Evolutionary conservation across 2,888 invertebrate species (phyloP).

Genomic region (Lydus trimaculatus): DNA sequence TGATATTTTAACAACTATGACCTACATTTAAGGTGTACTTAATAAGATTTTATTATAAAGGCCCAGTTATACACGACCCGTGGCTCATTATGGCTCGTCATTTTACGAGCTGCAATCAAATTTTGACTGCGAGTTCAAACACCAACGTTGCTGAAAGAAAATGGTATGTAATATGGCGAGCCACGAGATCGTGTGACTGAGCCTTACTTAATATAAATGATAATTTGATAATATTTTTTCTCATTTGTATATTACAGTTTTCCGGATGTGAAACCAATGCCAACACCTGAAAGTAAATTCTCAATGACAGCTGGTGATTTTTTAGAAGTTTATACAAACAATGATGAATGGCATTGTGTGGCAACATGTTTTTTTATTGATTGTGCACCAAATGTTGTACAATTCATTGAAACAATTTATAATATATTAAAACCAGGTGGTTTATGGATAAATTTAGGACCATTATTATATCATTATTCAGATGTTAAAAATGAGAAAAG

Average conservation of each 20-base stretch:
- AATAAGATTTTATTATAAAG: too few relatives aligned
- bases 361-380: slow-evolving; percentile 99
- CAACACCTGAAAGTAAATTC: slow-evolving; percentile 73
- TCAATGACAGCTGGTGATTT: slow-evolving; percentile 99
- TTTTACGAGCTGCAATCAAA: too few relatives aligned
- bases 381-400: slow-evolving; percentile 95
- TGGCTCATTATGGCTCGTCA: too few relatives aligned
- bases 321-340: slow-evolving; percentile 81
- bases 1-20: too few relatives aligned
- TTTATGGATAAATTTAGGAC: slow-evolving; percentile 89
- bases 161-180: too few relatives aligned
- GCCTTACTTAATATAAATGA: too few relatives aligned
- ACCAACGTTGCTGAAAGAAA: too few relatives aligned
- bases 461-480: slow-evolving; percentile 89
- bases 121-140: too few relatives aligned
- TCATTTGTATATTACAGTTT: slow-evolving; percentile 62
- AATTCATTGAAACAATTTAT: slow-evolving; percentile 93
- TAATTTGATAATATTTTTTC: background rate
- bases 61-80: too few relatives aligned
- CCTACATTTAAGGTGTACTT: too few relatives aligned
- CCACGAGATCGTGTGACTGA: too few relatives aligned
- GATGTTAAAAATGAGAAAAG: slow-evolving; percentile 88
- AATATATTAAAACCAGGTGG: slow-evolving; percentile 90
- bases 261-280: slow-evolving; percentile 86
- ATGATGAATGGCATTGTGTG: slow-evolving; percentile 87